Conservation (phyloP, 1,140 invertebrate genomes). For the Popillia japonica region DNA sequence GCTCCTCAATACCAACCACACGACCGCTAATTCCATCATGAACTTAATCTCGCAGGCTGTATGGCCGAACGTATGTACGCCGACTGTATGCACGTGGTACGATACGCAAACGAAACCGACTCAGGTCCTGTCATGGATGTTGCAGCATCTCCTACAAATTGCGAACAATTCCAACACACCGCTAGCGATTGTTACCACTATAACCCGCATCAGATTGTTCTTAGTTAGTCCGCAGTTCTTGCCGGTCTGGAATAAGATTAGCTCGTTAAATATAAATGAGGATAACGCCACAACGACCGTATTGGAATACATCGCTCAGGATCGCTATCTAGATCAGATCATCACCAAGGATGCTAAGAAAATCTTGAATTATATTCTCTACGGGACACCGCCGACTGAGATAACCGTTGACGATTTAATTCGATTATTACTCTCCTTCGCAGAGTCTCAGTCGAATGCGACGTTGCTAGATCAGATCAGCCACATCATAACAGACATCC, state of each 20-base stretch:
- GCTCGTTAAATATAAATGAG: not conserved
- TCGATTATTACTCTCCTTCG: not conserved
- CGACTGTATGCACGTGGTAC: not conserved
- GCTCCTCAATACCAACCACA: not conserved
- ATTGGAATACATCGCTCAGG: not conserved
- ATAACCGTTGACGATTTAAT: not conserved
- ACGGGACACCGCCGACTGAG: not conserved
- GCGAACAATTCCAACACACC: not conserved
- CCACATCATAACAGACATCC: not conserved
- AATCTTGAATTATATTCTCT: not conserved
- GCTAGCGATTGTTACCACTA: not conserved
- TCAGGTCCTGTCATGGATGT: not conserved
- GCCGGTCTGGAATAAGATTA: not conserved
- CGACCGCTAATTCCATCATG: not conserved
- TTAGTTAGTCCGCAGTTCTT: not conserved
- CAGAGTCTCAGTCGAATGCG: not conserved
- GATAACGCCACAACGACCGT: not conserved
- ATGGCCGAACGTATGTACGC: not conserved
- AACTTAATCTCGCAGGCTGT: not conserved
- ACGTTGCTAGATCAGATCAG: not conserved
- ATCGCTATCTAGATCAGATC: not conserved
- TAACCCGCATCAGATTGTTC: not conserved
- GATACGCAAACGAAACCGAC: not conserved
- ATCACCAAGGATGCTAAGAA: not conserved
- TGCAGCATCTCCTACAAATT: not conserved